Evolutionary conservation across 2,113 vertebrate genomes (phyloP), one percentile per base, ranked within the genome.

Genomic region (Cavia porcellus): DNA sequence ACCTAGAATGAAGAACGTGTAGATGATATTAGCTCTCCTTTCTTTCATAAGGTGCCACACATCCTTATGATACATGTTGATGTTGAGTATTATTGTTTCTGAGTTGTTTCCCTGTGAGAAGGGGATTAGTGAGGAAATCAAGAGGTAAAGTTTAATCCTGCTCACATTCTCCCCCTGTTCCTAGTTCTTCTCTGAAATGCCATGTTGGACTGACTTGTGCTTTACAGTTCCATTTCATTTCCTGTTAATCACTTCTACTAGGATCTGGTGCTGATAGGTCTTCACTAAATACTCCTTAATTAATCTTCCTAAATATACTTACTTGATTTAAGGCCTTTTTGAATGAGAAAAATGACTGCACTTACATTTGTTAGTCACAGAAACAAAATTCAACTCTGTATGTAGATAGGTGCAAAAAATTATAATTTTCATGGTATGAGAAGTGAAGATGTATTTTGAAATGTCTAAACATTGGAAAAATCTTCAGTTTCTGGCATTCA

Each of bases 391-490:
- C 52, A 72, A 47, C 24, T 30, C 5, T 70, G 32, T 55, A 45
- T 84, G 20, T 30, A 86, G 59, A 35, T 80, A 89, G 50, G 7
- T 86, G 38, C 89, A 32, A 61, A 55, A 93, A 75, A 42, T 12
- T 0, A 2, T 70, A 20, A 9, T 81, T 61, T 66, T 68, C 62
- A 80, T 92, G 57, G 14, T 88, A 82, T 89, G 28, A 87, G 2
- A 95, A 86, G 25, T 90, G 64, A 68, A 87, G 82, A 81, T 92
- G 22, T 92, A 30, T 86, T 94, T 80, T 47, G 35, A 81, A 42
- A 50, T 75, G 47, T 74, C 47, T 47, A 59, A 72, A 94, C 42
- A 5, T 55, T 81, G n/a, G 82, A 50, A 86, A 52, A 52, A 12
- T 64, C 55, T 96, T 95, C 25, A 79, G n/a, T 83, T 59, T 74